A percentile compares a stretch with the other conserved stretches of the same genome.
Evolutionary conservation across 2,113 vertebrate species (phyloP).

Genomic region (Elgaria multicarinata): DNA sequence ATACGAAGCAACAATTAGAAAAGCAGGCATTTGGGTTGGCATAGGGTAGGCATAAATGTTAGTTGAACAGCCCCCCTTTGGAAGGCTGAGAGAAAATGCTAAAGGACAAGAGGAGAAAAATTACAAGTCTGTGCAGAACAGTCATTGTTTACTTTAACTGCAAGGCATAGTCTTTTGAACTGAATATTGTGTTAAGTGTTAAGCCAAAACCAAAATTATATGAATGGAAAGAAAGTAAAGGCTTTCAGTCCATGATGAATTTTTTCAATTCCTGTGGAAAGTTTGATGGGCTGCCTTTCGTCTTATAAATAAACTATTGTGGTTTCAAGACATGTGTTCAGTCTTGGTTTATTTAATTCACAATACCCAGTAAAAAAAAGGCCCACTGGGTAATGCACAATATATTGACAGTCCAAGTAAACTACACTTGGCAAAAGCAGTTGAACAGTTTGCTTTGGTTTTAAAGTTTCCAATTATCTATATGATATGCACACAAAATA

Average conservation of each 20-base stretch:
- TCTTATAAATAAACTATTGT: constrained; percentile 80
- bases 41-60: constrained; percentile 32
- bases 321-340: constrained; percentile 78
- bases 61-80: constrained; percentile 44
- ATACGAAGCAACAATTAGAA: constrained; percentile 63
- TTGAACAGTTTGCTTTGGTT: background rate
- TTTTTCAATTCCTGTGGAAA: constrained; percentile 86
- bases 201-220: constrained; percentile 88
- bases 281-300: constrained; percentile 79
- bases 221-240: constrained; percentile 87
- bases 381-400: constrained; percentile 58
- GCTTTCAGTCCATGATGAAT: constrained; percentile 80
- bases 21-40: constrained; percentile 49
- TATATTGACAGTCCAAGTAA: constrained; percentile 67
- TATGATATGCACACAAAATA: constrained; percentile 9
- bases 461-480: constrained; percentile 14
- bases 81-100: constrained; percentile 62
- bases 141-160: constrained; percentile 77
- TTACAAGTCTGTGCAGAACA: constrained; percentile 71
- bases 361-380: constrained; percentile 73
- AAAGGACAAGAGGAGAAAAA: constrained; percentile 69
- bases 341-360: constrained; percentile 81
- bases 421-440: constrained; percentile 38
- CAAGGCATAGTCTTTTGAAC: constrained; percentile 81
- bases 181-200: constrained; percentile 80